A percentile compares a stretch with the other conserved stretches of the same genome.
These are phyloP conservation scores for Synanthedon formicaeformis DNA, from an alignment of 2,888 invertebrate genomes.

Conservation along the genomic window DNA sequence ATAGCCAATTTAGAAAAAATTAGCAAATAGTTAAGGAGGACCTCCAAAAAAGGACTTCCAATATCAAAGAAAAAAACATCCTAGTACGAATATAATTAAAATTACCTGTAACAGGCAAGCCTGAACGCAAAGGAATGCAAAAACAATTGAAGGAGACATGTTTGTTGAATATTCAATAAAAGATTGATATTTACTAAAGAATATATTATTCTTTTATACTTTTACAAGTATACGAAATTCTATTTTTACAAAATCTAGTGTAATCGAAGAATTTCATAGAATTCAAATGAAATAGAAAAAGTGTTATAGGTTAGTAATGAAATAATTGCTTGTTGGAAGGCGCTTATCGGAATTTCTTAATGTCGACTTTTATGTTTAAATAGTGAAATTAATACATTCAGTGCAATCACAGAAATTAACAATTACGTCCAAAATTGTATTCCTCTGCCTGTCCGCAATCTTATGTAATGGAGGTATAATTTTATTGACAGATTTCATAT, in stretches of 20 bases:
- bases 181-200: neutral
- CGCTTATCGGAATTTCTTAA: no score
- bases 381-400: neutral
- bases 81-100: neutral
- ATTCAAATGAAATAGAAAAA: no score
- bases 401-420: neutral
- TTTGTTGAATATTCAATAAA: neutral
- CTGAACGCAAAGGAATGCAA: neutral
- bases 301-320: no score
- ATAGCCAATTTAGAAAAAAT: no score
- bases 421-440: neutral
- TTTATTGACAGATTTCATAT: neutral
- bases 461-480: neutral
- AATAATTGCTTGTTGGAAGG: no score
- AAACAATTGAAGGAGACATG: neutral
- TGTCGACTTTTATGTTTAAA: neutral
- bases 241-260: neutral
- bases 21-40: no score
- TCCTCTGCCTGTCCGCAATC: neutral
- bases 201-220: neutral
- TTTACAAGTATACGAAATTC: neutral
- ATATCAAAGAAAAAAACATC: neutral
- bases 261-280: no score
- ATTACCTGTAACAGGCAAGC: neutral
- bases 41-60: no score